phyloP scores from a whole-genome alignment of 2,888 invertebrate genomes.

The Deladenus siricidicola region DNA sequence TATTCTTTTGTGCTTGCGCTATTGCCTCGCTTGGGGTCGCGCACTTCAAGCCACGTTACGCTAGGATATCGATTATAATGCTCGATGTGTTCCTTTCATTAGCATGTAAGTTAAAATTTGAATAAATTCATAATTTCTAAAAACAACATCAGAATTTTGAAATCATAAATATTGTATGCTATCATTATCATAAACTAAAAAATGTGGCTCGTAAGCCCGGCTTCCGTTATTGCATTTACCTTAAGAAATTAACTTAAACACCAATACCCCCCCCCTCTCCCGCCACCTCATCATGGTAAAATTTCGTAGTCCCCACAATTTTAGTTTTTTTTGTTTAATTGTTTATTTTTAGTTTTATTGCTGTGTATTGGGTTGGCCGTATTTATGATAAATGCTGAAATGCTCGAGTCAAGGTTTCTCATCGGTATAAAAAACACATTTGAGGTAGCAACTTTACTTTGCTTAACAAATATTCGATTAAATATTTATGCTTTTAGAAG shows the following conservation, averaged over 20 bases:
- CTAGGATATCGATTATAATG: conserved; percentile 21
- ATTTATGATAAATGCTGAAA: conserved; percentile 52
- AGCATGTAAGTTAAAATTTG: conserved; percentile 28
- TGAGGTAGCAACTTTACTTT: too few relatives aligned
- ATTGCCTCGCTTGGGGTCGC: conserved; percentile 30
- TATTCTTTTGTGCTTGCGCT: conserved; percentile 28
- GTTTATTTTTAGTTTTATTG: conserved; percentile 32
- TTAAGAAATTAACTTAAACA: too few relatives aligned
- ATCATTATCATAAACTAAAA: too few relatives aligned
- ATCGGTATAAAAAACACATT: conserved; percentile 37
- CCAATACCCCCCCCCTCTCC: too few relatives aligned
- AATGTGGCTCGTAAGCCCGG: too few relatives aligned
- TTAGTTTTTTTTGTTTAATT: too few relatives aligned
- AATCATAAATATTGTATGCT: too few relatives aligned
- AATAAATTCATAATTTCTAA: too few relatives aligned
- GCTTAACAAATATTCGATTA: neutral
- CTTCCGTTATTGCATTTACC: too few relatives aligned
- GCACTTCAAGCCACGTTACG: conserved; percentile 26
- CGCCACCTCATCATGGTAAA: too few relatives aligned
- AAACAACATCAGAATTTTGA: too few relatives aligned
- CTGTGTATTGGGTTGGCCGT: conserved; percentile 42
- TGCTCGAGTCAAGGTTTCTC: conserved; percentile 50
- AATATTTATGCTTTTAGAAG: conserved; percentile 33
- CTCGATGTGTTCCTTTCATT: conserved; percentile 9
- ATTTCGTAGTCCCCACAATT: too few relatives aligned